Percentiles rank a stretch among this genome's conserved stretches.
Conservation (phyloP, 2,888 invertebrate species). For the Gortyna flavago region DNA sequence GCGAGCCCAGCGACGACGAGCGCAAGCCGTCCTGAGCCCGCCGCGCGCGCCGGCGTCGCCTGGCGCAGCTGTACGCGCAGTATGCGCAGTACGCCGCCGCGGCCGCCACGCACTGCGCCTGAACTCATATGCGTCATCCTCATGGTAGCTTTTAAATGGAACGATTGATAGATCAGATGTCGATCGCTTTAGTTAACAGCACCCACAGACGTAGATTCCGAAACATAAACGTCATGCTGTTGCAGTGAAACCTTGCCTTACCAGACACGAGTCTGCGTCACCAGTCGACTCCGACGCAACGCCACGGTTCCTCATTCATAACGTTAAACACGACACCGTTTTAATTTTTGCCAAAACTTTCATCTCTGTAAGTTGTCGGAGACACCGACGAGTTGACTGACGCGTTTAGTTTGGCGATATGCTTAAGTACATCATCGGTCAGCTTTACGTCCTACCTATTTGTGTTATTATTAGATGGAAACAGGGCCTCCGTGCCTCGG, state of each 20-base stretch:
- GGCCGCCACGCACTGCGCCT: constrained; percentile 18
- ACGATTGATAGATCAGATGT: background rate
- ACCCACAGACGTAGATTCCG: background rate
- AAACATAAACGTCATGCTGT: background rate
- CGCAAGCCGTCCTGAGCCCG: constrained; percentile 75
- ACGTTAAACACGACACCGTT: background rate
- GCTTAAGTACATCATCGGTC: background rate
- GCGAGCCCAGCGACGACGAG: constrained; percentile 74
- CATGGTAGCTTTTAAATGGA: background rate
- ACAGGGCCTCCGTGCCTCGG: too few species aligned
- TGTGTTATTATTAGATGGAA: background rate
- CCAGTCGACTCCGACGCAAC: background rate
- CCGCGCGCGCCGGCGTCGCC: constrained; percentile 31
- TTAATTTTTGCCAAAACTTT: background rate
- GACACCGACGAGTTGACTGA: background rate
- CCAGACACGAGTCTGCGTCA: background rate
- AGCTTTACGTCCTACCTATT: too few species aligned
- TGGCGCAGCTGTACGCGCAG: constrained; percentile 27
- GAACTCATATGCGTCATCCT: constrained; percentile 13
- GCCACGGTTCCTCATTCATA: background rate
- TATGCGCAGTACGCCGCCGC: constrained; percentile 35
- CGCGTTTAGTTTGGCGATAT: background rate
- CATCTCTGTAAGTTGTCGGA: background rate
- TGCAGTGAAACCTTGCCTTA: background rate
- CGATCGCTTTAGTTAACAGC: constrained; percentile 2